These are phyloP conservation scores for Microtus richardsoni DNA, from an alignment of 2,113 vertebrate species.

Conservation along the genomic window DNA sequence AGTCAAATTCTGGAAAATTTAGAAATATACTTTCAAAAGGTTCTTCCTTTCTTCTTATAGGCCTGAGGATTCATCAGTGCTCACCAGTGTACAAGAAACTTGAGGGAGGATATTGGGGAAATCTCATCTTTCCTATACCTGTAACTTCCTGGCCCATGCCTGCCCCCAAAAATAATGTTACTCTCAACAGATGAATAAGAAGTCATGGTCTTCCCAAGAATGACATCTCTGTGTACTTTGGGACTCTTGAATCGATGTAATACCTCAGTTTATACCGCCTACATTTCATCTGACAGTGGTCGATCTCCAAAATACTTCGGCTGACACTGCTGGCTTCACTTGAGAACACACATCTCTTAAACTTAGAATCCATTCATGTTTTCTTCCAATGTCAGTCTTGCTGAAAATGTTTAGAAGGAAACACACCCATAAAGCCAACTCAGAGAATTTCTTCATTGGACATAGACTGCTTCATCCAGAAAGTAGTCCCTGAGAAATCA, in stretches of 20 bases:
- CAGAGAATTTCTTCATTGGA: not conserved
- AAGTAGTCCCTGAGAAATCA: not conserved
- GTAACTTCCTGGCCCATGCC: not conserved
- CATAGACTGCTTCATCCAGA: not conserved
- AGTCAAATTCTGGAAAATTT: not conserved
- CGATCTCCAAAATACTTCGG: not conserved
- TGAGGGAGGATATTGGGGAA: not conserved
- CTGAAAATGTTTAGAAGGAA: not conserved
- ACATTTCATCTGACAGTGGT: not conserved
- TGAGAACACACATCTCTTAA: not conserved
- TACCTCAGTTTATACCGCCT: constrained; percentile 13
- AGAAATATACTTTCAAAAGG: not conserved
- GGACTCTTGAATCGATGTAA: constrained; percentile 51
- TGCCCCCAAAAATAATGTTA: not conserved
- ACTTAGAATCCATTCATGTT: constrained; percentile 22
- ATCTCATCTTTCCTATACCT: not conserved
- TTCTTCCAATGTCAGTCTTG: not conserved
- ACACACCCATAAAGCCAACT: not conserved
- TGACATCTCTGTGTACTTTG: constrained; percentile 3
- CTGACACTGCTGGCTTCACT: not conserved
- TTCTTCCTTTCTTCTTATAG: not conserved
- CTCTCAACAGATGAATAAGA: not conserved
- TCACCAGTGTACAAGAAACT: not conserved
- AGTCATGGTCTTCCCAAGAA: constrained; percentile 29
- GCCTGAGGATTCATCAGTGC: not conserved